phyloP scores from a whole-genome alignment of 2,888 invertebrate species.

The Cinara cedri region DNA sequence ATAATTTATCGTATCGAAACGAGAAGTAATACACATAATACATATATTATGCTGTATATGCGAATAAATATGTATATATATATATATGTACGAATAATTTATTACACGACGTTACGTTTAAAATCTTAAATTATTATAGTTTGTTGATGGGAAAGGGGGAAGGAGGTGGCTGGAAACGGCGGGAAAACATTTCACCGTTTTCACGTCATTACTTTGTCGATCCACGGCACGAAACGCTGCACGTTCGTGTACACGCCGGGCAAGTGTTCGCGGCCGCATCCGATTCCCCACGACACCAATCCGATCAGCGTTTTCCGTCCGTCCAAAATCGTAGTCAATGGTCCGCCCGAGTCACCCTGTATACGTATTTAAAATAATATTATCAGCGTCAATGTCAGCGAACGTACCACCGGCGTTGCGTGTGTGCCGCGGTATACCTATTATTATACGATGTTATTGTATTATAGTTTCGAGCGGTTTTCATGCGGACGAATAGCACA shows the following conservation, averaged over 20 bases:
- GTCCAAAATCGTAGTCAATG: slow-evolving; percentile 82
- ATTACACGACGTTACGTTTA: slow-evolving; percentile 2
- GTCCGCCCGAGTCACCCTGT: slow-evolving; percentile 79
- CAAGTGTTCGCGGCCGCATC: slow-evolving; percentile 86
- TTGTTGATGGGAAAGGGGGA: too few relatives aligned
- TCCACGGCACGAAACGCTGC: slow-evolving; percentile 91
- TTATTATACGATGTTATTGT: too few relatives aligned
- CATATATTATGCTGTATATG: too few relatives aligned
- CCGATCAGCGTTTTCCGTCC: slow-evolving; percentile 87
- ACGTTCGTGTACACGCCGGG: slow-evolving; percentile 93
- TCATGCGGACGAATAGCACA: too few relatives aligned
- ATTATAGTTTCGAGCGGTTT: too few relatives aligned
- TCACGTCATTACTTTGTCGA: slow-evolving; percentile 75
- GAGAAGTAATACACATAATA: too few relatives aligned
- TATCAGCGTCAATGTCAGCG: too few relatives aligned
- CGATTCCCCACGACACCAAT: slow-evolving; percentile 90
- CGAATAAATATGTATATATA: neutral
- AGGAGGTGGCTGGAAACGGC: too few relatives aligned
- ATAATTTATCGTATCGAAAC: too few relatives aligned
- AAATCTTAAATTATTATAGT: neutral
- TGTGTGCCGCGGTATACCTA: too few relatives aligned
- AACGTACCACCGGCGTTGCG: too few relatives aligned
- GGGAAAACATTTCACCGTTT: too few relatives aligned
- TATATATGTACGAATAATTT: slow-evolving; percentile 33
- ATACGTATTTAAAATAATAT: neutral